These are phyloP conservation scores for Choristoneura fumiferana DNA, from an alignment of 1,140 invertebrate species.

Conservation along the genomic window DNA sequence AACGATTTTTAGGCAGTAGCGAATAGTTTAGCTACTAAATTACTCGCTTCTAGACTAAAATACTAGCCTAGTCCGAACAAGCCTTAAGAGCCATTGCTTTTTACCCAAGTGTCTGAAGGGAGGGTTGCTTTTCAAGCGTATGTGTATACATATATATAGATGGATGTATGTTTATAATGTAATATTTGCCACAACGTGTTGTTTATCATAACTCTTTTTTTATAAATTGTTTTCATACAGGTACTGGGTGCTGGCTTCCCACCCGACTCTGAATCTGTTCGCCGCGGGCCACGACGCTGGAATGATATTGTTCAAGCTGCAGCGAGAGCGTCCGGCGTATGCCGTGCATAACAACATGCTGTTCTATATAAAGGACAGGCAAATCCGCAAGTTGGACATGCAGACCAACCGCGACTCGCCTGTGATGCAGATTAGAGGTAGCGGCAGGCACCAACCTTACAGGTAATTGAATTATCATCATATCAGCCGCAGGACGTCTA, in stretches of 20 bases:
- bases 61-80: too few species aligned
- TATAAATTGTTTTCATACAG: conserved; percentile 64
- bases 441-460: conserved; percentile 85
- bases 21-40: too few species aligned
- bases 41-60: too few species aligned
- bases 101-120: too few species aligned
- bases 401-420: conserved; percentile 94
- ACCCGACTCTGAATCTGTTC: conserved; percentile 92
- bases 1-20: too few species aligned
- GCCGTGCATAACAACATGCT: conserved; percentile 95
- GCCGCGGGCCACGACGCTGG: conserved; percentile 97
- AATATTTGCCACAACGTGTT: not conserved
- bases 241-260: conserved; percentile 97
- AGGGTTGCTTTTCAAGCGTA: too few species aligned
- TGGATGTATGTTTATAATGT: too few species aligned
- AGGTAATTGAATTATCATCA: conserved; percentile 78
- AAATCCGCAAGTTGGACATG: conserved; percentile 94
- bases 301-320: conserved; percentile 88
- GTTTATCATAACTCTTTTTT: too few species aligned
- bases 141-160: too few species aligned
- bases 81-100: too few species aligned
- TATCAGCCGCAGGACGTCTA: too few species aligned
- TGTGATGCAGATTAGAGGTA: conserved; percentile 95
- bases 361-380: conserved; percentile 97
- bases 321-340: conserved; percentile 97